Conservation (phyloP, 1,140 invertebrate genomes). For the Drosophila kohkoa region DNA sequence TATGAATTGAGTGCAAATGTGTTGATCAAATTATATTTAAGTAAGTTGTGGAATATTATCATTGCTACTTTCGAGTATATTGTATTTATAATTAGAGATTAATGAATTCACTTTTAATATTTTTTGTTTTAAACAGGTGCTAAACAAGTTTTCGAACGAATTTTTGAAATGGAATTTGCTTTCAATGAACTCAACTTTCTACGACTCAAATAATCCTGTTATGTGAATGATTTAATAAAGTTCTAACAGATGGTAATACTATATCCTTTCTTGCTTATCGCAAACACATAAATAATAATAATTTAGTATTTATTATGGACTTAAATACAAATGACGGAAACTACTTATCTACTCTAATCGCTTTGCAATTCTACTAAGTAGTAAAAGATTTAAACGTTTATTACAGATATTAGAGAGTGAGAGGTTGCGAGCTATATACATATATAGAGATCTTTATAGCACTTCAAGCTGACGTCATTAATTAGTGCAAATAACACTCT, state of each 20-base stretch:
- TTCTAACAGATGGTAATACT: too few species aligned
- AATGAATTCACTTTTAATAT: conserved; percentile 6
- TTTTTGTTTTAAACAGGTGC: conserved; percentile 1
- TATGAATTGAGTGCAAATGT: not conserved
- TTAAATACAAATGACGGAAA: not conserved
- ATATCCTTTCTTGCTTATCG: too few species aligned
- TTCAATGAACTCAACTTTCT: conserved; percentile 3
- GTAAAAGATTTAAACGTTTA: not conserved
- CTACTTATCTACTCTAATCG: not conserved
- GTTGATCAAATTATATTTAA: not conserved
- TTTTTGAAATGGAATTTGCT: not conserved
- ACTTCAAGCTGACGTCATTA: conserved; percentile 51
- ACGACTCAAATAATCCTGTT: not conserved
- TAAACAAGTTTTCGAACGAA: not conserved
- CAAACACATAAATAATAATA: not conserved
- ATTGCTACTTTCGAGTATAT: not conserved
- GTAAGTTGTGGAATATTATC: not conserved
- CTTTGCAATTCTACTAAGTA: not conserved
- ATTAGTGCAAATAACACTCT: conserved; percentile 64
- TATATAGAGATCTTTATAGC: conserved; percentile 3
- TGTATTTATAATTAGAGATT: conserved; percentile 1
- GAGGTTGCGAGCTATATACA: not conserved
- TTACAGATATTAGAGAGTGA: not conserved
- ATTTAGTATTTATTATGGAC: not conserved
- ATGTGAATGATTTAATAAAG: not conserved